phyloP scores from a whole-genome alignment of 2,113 vertebrate genomes.

The Sceloporus tristichus region DNA sequence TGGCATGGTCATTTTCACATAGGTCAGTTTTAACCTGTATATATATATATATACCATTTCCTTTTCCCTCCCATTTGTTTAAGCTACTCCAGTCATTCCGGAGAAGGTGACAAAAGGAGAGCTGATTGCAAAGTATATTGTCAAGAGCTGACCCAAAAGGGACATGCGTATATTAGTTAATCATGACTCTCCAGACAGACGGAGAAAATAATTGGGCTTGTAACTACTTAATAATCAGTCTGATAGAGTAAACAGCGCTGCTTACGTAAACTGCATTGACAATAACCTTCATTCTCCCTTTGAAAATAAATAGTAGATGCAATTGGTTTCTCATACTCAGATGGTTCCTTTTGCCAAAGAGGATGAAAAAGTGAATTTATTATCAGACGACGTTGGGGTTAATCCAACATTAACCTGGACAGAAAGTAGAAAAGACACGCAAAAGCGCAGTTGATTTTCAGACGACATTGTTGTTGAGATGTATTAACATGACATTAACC shows the following conservation, averaged over 20 bases:
- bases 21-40: not conserved
- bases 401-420: too few species aligned
- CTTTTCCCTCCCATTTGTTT: not conserved
- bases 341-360: too few species aligned
- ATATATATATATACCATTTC: too few species aligned
- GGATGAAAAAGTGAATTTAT: too few species aligned
- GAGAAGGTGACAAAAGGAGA: not conserved
- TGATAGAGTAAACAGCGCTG: not conserved
- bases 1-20: not conserved
- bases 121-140: fast-evolving
- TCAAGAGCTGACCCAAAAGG: slow-evolving; percentile 11
- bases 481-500: too few species aligned
- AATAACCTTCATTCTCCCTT: not conserved
- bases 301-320: not conserved
- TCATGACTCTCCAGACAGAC: not conserved
- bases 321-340: too few species aligned
- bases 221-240: not conserved
- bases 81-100: slow-evolving; percentile 28
- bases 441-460: too few species aligned
- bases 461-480: too few species aligned
- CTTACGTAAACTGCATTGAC: not conserved
- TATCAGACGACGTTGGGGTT: too few species aligned
- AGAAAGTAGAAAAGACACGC: too few species aligned
- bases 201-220: not conserved
- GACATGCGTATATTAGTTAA: not conserved